phyloP scores from a whole-genome alignment of 2,797 vertebrate genomes.

The Varecia variegata region DNA sequence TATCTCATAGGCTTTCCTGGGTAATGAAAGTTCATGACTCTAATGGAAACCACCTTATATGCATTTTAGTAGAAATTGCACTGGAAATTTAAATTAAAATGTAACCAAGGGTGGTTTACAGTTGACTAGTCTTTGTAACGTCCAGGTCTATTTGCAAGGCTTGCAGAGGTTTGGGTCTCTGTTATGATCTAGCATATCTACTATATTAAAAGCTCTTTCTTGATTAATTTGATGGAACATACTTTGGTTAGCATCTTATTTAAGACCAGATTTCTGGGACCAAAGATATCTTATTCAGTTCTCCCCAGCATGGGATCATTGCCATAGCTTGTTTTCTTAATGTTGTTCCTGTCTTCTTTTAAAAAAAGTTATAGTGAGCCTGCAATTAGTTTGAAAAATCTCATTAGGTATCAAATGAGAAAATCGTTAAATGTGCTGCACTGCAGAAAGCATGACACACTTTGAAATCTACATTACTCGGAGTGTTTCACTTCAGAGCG shows the following conservation, averaged over 20 bases:
- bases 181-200: slow-evolving; percentile 61
- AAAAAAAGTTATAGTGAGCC: neutral
- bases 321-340: slow-evolving; percentile 32
- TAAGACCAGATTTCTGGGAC: slow-evolving; percentile 39
- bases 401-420: slow-evolving; percentile 47
- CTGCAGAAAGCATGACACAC: neutral
- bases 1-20: slow-evolving; percentile 74
- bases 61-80: slow-evolving; percentile 72
- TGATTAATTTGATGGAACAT: slow-evolving; percentile 26
- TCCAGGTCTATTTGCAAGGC: slow-evolving; percentile 43
- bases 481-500: neutral
- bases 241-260: neutral
- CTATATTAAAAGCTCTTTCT: slow-evolving; percentile 46
- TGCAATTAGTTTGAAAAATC: slow-evolving; percentile 51
- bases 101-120: slow-evolving; percentile 54
- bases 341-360: neutral
- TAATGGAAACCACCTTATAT: slow-evolving; percentile 54
- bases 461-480: neutral
- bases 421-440: neutral
- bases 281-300: neutral
- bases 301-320: neutral
- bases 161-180: slow-evolving; percentile 50
- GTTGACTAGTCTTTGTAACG: slow-evolving; percentile 65
- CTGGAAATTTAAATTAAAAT: slow-evolving; percentile 77
- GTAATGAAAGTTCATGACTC: slow-evolving; percentile 75